phyloP scores from a whole-genome alignment of 2,797 vertebrate species.

The Tokudaia muenninki region DNA sequence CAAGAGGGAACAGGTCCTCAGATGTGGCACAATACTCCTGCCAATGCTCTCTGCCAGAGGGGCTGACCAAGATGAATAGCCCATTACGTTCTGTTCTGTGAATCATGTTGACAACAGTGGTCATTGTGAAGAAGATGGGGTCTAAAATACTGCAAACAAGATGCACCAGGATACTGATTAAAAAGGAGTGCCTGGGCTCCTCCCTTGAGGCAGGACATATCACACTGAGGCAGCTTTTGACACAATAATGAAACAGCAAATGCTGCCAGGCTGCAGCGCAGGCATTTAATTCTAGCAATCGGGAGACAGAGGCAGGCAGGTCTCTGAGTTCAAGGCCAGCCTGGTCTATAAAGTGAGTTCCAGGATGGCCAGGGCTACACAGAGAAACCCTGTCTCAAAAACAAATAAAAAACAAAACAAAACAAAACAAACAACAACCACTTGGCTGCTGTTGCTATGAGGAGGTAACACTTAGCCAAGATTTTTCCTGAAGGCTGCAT shows the following conservation, averaged over 20 bases:
- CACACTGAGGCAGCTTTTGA: background rate
- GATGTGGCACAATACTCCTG: background rate
- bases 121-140: background rate
- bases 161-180: rapidly evolving
- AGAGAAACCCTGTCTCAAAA: background rate
- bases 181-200: background rate
- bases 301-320: background rate
- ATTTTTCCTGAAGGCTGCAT: background rate
- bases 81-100: background rate
- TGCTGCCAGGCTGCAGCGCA: background rate
- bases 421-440: background rate
- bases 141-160: background rate
- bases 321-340: background rate
- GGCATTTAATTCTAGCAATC: background rate
- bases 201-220: rapidly evolving
- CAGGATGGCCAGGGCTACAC: background rate
- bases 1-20: background rate
- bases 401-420: background rate
- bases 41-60: background rate
- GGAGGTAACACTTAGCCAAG: background rate
- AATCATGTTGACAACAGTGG: background rate
- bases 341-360: background rate
- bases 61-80: background rate
- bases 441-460: background rate
- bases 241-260: no score